Evolutionary conservation across 2,113 vertebrate species (phyloP), one percentile per base, ranked within the genome.

Genomic region (Guaruba guarouba): DNA sequence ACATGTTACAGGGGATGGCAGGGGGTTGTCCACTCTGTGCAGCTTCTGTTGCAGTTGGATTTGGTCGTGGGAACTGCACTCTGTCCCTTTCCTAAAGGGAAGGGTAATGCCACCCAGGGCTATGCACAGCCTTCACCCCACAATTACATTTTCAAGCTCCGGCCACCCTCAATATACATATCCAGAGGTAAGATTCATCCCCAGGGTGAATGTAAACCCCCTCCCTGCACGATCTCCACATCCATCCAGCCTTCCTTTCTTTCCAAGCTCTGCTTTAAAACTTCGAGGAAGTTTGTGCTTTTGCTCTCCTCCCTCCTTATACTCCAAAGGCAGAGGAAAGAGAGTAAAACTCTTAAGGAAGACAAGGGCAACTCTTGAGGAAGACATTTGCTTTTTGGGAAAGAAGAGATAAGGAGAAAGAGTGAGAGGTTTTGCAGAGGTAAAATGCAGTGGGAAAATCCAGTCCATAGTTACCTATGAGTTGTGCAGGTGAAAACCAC

Each of bases 401-500:
- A 88, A 67, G 33, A 13, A 7, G 51, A 29, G 2, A 15, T 13
- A 59, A 49, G 20, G 19, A 82, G 29, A 18, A 86, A 35, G 57
- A 77, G 20, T 24, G 22, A 68, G 24, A 63, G 29, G 22, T 51
- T 94, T 62, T 69, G 10, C 28, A 49, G 35, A 64, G 16, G 24
- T 1, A 8, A 70, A 48, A 75, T 9, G 35, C 20, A 82, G 41
- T 62, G 35, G 24, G 37, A 82, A 94, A 85, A 59, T 83, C 43
- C 52, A 90, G 51, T 44, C 44, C 41, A 69, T 73, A 82, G 35
- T 66, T 82, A 52, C 37, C 43, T 49, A 29, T 0, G 1, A 77
- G 68, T 9, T 37, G 77, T 29, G 52, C 89, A 90, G 93, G 89
- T 91, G 92, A 89, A 96, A 88, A 91, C 79, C 81, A 92, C 78